Base-by-base conservation (phyloP, 2,888 invertebrate genomes). In the Lypha dubia region DNA sequence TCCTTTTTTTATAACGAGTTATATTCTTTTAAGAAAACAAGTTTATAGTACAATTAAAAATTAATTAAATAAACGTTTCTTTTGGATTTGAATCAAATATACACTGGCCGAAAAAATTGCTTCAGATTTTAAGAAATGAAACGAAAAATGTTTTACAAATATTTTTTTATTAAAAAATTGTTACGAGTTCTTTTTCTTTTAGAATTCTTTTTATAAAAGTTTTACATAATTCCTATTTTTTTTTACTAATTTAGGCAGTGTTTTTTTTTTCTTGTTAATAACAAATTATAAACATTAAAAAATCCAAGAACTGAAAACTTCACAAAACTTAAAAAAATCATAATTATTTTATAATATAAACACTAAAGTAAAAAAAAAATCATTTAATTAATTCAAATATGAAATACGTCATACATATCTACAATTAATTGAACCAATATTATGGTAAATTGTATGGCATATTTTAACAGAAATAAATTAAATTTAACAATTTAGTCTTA, bases 171-270 rank as follows among this genome's bases (percentile, higher is more conserved):
- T 51, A 2, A 35, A 15, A 24, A 38, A n/a, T 44, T 58, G 28
- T 35, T 15, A 3, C 41, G 24, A n/a, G 28, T 41, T 44, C 56
- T 76, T 58, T 44, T 49, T 38, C n/a, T 70, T 15, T 38, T 46
- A 65, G n/a, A 24, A 8, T 28, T 28, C 0, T n/a, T 56, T 28
- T 22, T 28, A 46, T 15, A 71, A 73, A 46, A 20, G 44, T 3
- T 44, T 22, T 51, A 62, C 8, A 53, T 56, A n/a, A 56, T 53
- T 63, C 53, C n/a, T n/a, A n/a, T n/a, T 71, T 71, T 0, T 70
- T 56, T 56, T 70, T 62, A 24, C 22, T 63, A 56, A 79, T 15
- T 44, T 28, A 63, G 51, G 63, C 79, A 79, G 79, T 71, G 79
- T 24, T 56, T 53, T 32, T 28, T 13, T 28, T 56, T 56, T 20